Evolutionary conservation across 2,113 vertebrate species (phyloP).

Genomic region (Ivindomyrus marchei): DNA sequence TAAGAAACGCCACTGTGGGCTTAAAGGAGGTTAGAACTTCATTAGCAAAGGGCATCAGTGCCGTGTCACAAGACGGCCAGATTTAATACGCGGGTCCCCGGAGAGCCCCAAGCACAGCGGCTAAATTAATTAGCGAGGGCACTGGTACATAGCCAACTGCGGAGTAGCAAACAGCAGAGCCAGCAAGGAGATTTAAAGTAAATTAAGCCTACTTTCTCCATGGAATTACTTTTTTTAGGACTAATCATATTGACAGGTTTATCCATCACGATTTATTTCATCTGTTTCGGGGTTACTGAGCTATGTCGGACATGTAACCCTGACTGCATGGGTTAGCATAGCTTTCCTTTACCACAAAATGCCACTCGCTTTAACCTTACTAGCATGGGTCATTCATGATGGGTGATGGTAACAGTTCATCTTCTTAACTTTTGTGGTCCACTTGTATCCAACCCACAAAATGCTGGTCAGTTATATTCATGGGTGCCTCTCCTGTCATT

Average conservation of each 20-base stretch:
- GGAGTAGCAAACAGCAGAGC: neutral
- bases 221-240: neutral
- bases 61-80: neutral
- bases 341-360: neutral
- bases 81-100: neutral
- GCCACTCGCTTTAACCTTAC: neutral
- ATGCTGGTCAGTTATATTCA: neutral
- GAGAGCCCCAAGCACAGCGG: neutral
- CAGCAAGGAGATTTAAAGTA: neutral
- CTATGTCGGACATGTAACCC: neutral
- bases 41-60: neutral
- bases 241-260: neutral
- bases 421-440: neutral
- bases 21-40: neutral
- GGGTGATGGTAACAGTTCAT: neutral
- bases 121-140: constrained; percentile 2
- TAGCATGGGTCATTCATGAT: neutral
- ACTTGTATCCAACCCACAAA: neutral
- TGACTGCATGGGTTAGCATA: neutral
- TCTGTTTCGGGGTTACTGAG: neutral
- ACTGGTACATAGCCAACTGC: neutral
- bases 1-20: neutral
- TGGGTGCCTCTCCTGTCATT: neutral
- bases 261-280: neutral
- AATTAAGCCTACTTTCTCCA: neutral